Conservation (phyloP, 2,888 invertebrate species). For the Tenthredo scrophulariae region DNA sequence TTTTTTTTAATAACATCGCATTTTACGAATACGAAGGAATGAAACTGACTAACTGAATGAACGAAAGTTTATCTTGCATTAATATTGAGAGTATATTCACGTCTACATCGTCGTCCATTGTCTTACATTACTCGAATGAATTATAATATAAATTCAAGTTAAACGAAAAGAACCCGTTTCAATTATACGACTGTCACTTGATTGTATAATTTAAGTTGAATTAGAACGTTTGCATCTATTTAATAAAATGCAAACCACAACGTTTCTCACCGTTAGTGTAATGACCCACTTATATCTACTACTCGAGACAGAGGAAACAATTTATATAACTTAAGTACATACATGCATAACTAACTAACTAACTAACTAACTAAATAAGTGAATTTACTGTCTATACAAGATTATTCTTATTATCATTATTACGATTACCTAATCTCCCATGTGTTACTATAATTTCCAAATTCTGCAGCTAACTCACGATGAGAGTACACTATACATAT, state of each 20-base stretch:
- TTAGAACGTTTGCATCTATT: constrained; percentile 35
- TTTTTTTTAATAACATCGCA: background rate
- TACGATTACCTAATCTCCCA: background rate
- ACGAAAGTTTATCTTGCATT: background rate
- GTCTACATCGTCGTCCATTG: background rate
- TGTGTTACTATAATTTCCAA: background rate
- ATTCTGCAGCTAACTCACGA: background rate
- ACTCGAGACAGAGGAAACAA: background rate
- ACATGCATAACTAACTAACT: background rate
- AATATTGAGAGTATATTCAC: background rate
- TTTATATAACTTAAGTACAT: background rate
- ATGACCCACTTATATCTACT: background rate
- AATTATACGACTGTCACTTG: background rate
- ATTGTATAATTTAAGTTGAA: constrained; percentile 11
- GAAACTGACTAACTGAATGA: background rate
- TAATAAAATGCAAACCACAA: constrained; percentile 15
- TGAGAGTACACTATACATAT: background rate
- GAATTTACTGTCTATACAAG: background rate
- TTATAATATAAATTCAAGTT: background rate
- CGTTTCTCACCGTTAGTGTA: background rate
- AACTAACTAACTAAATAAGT: background rate
- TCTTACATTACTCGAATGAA: background rate
- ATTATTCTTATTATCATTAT: background rate
- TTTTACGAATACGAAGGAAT: background rate
- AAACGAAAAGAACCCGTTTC: constrained; percentile 4